These are phyloP conservation scores for Strix aluco DNA, from an alignment of 2,113 vertebrate species.

Conservation along the genomic window DNA sequence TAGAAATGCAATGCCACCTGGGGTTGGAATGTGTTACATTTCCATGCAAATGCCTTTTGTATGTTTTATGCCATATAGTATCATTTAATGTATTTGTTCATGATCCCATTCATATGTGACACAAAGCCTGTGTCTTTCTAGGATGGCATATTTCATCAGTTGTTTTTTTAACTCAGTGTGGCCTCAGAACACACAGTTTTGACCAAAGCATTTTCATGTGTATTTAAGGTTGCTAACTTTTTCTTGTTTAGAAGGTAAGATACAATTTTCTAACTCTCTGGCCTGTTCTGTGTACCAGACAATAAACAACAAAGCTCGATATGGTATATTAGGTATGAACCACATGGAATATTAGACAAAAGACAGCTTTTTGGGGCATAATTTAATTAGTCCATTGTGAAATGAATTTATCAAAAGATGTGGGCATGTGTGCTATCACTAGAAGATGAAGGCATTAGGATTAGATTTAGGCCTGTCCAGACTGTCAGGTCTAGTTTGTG, in stretches of 20 bases:
- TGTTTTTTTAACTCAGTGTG: slow-evolving; percentile 8
- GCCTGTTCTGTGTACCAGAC: background rate
- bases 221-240: background rate
- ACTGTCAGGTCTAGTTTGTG: background rate
- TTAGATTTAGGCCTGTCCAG: background rate
- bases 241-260: background rate
- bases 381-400: background rate
- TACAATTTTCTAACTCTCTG: slow-evolving; percentile 20
- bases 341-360: background rate
- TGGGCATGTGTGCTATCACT: background rate
- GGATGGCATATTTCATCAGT: background rate
- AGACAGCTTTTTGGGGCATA: background rate
- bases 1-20: slow-evolving; percentile 34
- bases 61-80: slow-evolving; percentile 50
- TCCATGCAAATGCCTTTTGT: slow-evolving; percentile 50
- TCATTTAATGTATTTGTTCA: slow-evolving; percentile 40
- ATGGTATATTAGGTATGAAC: background rate
- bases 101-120: background rate
- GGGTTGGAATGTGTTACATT: background rate
- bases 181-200: slow-evolving; percentile 26
- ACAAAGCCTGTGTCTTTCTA: background rate
- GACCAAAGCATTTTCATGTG: background rate
- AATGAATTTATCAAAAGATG: background rate
- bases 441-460: background rate
- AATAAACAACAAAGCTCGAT: background rate